Evolutionary conservation across 1,140 invertebrate genomes (phyloP), one percentile per base, ranked within the genome.

Genomic region (Brachionus rubens): DNA sequence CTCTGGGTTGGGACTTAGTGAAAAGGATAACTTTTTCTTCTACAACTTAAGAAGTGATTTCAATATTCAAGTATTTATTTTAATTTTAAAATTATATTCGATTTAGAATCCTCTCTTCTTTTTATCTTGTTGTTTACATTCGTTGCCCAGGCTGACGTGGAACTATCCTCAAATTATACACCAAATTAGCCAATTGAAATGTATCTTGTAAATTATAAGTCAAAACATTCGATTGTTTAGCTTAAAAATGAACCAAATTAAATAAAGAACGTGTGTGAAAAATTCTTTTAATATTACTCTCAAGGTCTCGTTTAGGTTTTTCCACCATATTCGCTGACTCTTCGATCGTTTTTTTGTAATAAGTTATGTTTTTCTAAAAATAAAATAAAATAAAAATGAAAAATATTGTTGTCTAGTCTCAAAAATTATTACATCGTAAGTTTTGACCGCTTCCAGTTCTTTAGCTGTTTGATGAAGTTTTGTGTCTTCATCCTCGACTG

Each of bases 381-480:
- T 14, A 30, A 33, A 33, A 40, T 41, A 4, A 33, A 30, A 26
- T 30, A 36, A 33, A 26, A 19, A 36, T 30, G 4, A 47, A 9
- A n/a, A 24, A n/a, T 9, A 47, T 33, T 47, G n/a, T 70, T 46
- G 21, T 0, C 5, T 16, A 10, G 16, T 16, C 47, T 28, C 3
- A 40, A 40, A 40, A 41, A 46, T 10, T 19, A 10, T 3, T 50
- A 72, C 68, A 54, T 72, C 68, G 50, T 33, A 72, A 40, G 26
- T 50, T 48, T 54, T 48, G 16, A 24, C 26, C n/a, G 30, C 24
- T 24, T 72, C 68, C 28, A 72, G 50, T 14, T 72, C 68, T 54
- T 72, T 72, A 21, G 68, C 68, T 24, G 68, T 46, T 54, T 72
- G 68, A 12, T 72, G 50, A 7, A 72, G 24, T 24, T 72, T 72